These are phyloP conservation scores for Drosophila fungiperda DNA, from an alignment of 2,888 invertebrate species.

Conservation along the genomic window DNA sequence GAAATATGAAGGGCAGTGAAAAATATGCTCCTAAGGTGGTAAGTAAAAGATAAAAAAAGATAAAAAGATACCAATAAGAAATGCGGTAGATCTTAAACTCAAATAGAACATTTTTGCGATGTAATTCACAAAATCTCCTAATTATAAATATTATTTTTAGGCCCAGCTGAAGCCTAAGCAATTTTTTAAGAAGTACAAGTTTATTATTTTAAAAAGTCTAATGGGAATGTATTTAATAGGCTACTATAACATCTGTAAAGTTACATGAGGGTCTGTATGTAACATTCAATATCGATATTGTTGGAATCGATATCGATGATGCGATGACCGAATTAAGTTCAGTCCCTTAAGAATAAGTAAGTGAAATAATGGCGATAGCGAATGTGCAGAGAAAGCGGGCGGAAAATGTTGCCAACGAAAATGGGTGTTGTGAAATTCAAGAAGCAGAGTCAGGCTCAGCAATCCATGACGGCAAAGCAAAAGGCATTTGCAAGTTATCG, in stretches of 20 bases:
- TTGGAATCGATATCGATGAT: not conserved
- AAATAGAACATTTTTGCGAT: not conserved
- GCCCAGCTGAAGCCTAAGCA: not conserved
- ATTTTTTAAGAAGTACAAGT: not conserved
- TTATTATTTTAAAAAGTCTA: not conserved
- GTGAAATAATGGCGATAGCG: not conserved
- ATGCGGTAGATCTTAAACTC: not conserved
- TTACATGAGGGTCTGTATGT: not conserved
- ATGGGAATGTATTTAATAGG: not conserved
- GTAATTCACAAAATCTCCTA: not conserved
- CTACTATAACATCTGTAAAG: not conserved
- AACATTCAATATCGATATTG: not conserved
- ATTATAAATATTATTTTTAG: not conserved
- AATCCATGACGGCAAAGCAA: not conserved
- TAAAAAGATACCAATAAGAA: not conserved
- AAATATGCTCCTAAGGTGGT: constrained; percentile 38
- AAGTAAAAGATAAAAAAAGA: constrained; percentile 8
- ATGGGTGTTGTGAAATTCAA: not conserved
- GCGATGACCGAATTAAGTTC: not conserved
- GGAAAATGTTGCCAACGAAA: not conserved
- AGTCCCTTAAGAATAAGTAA: not conserved
- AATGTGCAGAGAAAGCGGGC: not conserved
- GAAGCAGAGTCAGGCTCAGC: not conserved
- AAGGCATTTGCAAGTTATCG: not conserved
- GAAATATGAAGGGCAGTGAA: constrained; percentile 31